A percentile compares a stretch with the other conserved stretches of the same genome.
phyloP scores from a whole-genome alignment of 2,113 vertebrate genomes.

The Channa maculata region DNA sequence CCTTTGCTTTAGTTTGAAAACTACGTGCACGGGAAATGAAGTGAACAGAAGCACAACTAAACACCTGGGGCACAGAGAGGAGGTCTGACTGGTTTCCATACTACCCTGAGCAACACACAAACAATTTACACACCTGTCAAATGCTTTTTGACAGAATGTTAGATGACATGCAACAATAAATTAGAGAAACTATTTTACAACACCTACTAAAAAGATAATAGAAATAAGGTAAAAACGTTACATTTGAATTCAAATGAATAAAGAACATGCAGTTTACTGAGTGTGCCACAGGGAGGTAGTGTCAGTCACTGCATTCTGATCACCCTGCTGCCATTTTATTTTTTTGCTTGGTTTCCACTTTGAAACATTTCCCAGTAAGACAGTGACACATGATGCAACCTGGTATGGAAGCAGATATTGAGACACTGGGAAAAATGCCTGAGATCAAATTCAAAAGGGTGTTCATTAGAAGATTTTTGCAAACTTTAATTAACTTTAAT shows the following conservation, averaged over 20 bases:
- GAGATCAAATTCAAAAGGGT: not conserved
- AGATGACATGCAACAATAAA: not conserved
- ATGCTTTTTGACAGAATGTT: conserved; percentile 48
- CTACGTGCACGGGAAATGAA: not conserved
- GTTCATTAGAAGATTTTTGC: not conserved
- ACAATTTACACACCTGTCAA: conserved; percentile 33
- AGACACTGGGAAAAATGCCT: not conserved
- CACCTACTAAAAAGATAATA: not conserved
- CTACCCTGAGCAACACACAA: not conserved
- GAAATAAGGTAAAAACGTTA: too few relatives aligned
- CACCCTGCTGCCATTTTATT: conserved; percentile 10
- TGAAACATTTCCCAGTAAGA: not conserved
- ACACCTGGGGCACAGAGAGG: conserved; percentile 36
- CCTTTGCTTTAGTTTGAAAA: not conserved
- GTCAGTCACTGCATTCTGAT: conserved; percentile 8
- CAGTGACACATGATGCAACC: not conserved
- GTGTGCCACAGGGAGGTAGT: conserved; percentile 53
- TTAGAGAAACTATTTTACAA: not conserved
- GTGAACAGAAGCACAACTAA: not conserved
- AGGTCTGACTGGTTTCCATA: conserved; percentile 51
- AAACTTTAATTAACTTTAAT: not conserved
- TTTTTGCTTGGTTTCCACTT: conserved; percentile 1
- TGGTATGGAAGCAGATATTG: not conserved
- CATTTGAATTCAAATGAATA: not conserved
- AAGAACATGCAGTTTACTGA: not conserved